Base-by-base conservation (phyloP, 2,113 vertebrate species). In the Phaethon lepturus region DNA sequence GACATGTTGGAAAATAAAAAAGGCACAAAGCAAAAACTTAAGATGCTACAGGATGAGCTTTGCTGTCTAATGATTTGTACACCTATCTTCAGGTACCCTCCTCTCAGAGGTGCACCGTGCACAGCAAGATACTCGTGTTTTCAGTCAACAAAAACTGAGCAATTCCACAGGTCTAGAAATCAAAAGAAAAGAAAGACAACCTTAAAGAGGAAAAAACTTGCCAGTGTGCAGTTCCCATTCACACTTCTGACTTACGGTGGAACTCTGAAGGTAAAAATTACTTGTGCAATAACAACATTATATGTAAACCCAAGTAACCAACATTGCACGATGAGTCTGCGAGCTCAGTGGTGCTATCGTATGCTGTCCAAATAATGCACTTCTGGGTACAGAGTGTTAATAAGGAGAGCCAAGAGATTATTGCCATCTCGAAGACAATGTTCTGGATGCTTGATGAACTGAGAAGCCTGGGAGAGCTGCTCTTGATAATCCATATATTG, bases 361-460 rank as follows among this genome's bases (percentile, higher is more conserved):
- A 99, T 99, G 69, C 99, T 98, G 95, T 99, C 99, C 90, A 99
- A 97, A 96, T 99, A 99, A 98, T 98, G 98, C 96, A 99, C 98
- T 97, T 99, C 99, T 29, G 99, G 98, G 95, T 99, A 99, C 15
- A 99, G 98, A 13, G 98, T 96, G 96, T 99, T 99, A 90, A 99
- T 89, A 2, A 99, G 98, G 58, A 99, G 98, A 94, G 99, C 97
- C 92, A 99, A 97, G 79, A 99, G 98, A 58, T 98, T 98, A 77
- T 98, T 99, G 96, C 98, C 98, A 42, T 99, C 99, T 75, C 95
- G 98, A 79, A 99, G 98, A 96, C 99, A 99, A 91, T 99, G 99
- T 69, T 98, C 98, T 14, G 99, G 99, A 94, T 99, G 98, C 83
- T 89, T 99, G 97, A 99, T 99, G 96, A 99, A 99, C 91, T 98